Percentiles rank a stretch among this genome's conserved stretches.
Conservation (phyloP, 2,113 vertebrate genomes). For the Oreochromis aureus region DNA sequence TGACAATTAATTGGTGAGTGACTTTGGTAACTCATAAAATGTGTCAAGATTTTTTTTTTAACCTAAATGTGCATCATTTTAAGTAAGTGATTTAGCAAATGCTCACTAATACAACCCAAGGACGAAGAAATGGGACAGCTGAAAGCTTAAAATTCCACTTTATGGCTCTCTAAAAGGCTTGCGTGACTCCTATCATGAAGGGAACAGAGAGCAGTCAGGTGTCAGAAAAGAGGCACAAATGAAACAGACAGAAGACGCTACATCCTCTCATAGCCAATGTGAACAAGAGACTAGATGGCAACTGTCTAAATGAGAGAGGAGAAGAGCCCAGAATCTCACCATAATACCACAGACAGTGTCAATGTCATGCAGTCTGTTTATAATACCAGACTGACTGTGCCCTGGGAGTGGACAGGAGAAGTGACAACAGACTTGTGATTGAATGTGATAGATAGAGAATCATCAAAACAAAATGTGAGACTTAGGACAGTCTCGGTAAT, state of each 20-base stretch:
- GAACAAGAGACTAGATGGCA: conserved; percentile 38
- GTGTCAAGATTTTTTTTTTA: conserved; percentile 18
- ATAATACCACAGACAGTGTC: neutral
- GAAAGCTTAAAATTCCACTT: conserved; percentile 16
- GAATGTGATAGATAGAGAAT: neutral
- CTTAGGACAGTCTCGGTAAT: neutral
- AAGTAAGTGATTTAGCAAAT: conserved; percentile 39
- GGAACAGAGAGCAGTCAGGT: neutral
- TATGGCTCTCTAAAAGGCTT: conserved; percentile 14
- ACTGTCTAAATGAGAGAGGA: conserved; percentile 24
- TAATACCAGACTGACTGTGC: conserved; percentile 6
- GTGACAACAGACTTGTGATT: conserved; percentile 7
- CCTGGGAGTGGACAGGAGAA: neutral
- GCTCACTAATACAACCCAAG: conserved; percentile 19
- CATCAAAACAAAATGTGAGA: neutral
- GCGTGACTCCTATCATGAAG: conserved; percentile 23
- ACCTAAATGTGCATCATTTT: conserved; percentile 22
- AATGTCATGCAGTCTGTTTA: neutral
- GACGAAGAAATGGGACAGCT: neutral
- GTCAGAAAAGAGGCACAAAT: conserved; percentile 11
- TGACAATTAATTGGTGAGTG: conserved; percentile 44
- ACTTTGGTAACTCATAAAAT: conserved; percentile 49
- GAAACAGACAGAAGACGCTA: conserved; percentile 28
- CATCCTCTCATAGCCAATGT: conserved; percentile 13
- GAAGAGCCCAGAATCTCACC: neutral